Base-by-base conservation (phyloP, 1,140 invertebrate genomes). In the Tetragnatha versicolor region DNA sequence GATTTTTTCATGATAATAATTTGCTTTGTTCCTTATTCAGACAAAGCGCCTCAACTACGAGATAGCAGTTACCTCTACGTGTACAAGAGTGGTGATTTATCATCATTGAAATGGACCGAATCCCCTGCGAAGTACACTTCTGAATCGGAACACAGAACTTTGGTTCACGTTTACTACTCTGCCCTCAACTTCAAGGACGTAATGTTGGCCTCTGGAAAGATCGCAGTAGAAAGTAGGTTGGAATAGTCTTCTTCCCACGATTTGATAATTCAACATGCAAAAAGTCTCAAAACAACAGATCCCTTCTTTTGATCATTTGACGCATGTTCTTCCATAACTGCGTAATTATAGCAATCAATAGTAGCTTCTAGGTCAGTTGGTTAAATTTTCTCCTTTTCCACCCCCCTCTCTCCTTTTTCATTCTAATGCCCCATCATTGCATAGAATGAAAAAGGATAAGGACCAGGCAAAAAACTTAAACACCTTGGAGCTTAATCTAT, bases 141-240 rank as follows among this genome's bases (percentile, higher is more conserved):
- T 10, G 70, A 61, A 6, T 22, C 22, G 35, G 29, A 25, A 14
- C 20, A 37, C n/a, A 75, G 20, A 39, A 63, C 69, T 65, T 87
- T 68, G 84, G 97, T 95, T 85, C 89, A 88, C 77, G 95, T 98
- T 12, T 83, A 82, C 84, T 98, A 96, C 86, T 92, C 96, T 5
- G 92, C 97, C 27, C 88, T 99, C 3, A 98, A 99, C 86, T 98
- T 98, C 91, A 90, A 96, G 72, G 97, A 99, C 85, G 92, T 99
- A 49, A 99, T 99, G 97, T 87, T 98, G 80, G 96, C 96, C 2
- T 95, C 94, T 20, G 97, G 97, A 80, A 97, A 98, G 87, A 88
- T 99, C 37, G 93, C 95, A 31, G 94, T 95, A 22, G 96, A 98
- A 88, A 94, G 96, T 42, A 88, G 10, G 20, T 10, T 17, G 20